Evolutionary conservation across 1,140 invertebrate species (phyloP).

Genomic region (Triops cancriformis): DNA sequence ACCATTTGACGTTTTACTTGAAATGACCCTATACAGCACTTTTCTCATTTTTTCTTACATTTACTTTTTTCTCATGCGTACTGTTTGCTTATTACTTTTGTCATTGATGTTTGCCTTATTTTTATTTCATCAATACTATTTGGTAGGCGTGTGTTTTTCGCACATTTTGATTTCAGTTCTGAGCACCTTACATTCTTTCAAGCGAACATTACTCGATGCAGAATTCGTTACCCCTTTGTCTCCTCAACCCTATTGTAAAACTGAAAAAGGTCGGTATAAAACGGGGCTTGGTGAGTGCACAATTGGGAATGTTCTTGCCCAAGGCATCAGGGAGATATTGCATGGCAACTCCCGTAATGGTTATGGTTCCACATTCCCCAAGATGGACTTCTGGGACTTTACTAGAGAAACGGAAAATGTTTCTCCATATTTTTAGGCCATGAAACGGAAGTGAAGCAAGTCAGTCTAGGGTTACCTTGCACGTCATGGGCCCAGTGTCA

Average conservation of each 20-base stretch:
- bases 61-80: too few relatives aligned
- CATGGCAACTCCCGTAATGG: neutral
- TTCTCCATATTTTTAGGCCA: conserved; percentile 39
- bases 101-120: too few relatives aligned
- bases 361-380: too few relatives aligned
- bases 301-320: neutral
- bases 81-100: too few relatives aligned
- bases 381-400: too few relatives aligned
- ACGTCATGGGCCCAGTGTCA: conserved; percentile 66
- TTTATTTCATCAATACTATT: too few relatives aligned
- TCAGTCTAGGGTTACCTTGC: conserved; percentile 67
- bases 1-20: too few relatives aligned
- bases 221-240: neutral
- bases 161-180: neutral
- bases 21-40: too few relatives aligned
- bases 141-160: neutral
- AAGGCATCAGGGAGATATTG: neutral
- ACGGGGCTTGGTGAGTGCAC: neutral
- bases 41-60: too few relatives aligned
- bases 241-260: too few relatives aligned
- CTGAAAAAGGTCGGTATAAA: neutral
- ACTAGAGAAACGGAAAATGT: neutral
- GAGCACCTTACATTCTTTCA: neutral
- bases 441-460: conserved; percentile 55
- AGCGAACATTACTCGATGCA: neutral